A percentile compares a stretch with the other conserved stretches of the same genome.
Evolutionary conservation across 2,113 vertebrate genomes (phyloP).

Genomic region (Eptesicus fuscus): DNA sequence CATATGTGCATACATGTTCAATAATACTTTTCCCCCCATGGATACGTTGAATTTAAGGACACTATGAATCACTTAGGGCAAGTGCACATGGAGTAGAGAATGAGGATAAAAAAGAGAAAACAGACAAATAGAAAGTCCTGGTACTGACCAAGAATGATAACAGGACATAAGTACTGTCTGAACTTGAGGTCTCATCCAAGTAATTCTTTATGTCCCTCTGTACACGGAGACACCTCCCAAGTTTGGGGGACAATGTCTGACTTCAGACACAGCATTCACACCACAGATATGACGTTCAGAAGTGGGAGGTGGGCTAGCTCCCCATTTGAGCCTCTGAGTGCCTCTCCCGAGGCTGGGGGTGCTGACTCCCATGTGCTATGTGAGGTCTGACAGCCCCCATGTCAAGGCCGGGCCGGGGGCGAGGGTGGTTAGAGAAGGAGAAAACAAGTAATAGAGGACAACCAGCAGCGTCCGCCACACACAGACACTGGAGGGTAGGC

Average conservation of each 20-base stretch:
- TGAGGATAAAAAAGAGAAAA: not conserved
- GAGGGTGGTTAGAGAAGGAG: not conserved
- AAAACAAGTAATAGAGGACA: not conserved
- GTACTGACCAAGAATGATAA: not conserved
- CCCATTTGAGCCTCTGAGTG: fast-evolving
- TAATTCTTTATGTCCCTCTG: not conserved
- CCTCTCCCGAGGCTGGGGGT: too few relatives aligned
- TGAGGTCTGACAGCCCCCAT: not conserved
- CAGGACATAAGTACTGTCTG: not conserved
- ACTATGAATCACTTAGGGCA: not conserved
- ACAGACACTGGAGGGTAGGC: not conserved
- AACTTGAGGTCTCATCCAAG: not conserved
- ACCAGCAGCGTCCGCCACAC: not conserved
- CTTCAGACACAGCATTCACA: not conserved
- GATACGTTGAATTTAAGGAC: not conserved
- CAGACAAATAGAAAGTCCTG: not conserved
- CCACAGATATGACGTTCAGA: fast-evolving
- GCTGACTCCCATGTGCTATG: not conserved
- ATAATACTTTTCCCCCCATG: not conserved
- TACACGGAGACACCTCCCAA: not conserved
- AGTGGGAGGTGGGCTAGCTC: not conserved
- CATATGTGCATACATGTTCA: not conserved
- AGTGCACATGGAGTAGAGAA: not conserved
- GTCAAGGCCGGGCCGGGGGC: fast-evolving
- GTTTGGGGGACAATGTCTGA: not conserved